Conservation (phyloP, 2,797 vertebrate species). For the Hoplostethus atlanticus region DNA sequence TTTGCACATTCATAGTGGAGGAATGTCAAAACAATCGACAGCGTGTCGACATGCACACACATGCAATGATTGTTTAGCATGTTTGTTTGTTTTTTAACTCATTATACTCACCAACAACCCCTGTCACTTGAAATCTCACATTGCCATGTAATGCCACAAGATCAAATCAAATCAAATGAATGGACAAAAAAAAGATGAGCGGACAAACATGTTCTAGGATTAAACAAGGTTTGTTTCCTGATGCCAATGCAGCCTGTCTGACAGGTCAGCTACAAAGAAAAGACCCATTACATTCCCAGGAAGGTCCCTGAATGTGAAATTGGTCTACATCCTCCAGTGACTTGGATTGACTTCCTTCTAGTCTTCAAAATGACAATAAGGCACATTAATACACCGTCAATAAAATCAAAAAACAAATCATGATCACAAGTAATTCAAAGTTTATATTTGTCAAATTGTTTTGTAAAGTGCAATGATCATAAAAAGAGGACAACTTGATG, state of each 20-base stretch:
- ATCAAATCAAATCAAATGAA: too few relatives aligned
- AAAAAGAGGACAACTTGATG: constrained; percentile 9
- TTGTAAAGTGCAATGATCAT: not conserved
- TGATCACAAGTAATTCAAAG: too few relatives aligned
- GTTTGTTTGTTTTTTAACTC: not conserved
- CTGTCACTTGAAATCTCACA: too few relatives aligned
- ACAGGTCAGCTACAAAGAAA: not conserved
- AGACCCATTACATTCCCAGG: not conserved
- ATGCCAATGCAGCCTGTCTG: not conserved
- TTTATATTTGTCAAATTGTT: not conserved
- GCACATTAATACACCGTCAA: not conserved
- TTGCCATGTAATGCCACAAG: not conserved
- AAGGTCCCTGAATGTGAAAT: not conserved
- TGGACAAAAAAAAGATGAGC: not conserved
- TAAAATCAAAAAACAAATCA: not conserved
- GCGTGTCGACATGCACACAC: not conserved
- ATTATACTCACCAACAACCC: not conserved
- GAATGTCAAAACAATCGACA: constrained; percentile 3
- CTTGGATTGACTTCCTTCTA: constrained; percentile 26
- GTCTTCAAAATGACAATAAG: not conserved
- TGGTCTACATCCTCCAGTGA: constrained; percentile 7
- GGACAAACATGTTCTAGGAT: constrained; percentile 40
- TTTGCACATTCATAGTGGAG: not conserved
- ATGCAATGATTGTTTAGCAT: too few relatives aligned
- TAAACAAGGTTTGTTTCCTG: constrained; percentile 39